Evolutionary conservation across 1,140 invertebrate genomes (phyloP).

Genomic region (Bursaphelenchus mucronatus): DNA sequence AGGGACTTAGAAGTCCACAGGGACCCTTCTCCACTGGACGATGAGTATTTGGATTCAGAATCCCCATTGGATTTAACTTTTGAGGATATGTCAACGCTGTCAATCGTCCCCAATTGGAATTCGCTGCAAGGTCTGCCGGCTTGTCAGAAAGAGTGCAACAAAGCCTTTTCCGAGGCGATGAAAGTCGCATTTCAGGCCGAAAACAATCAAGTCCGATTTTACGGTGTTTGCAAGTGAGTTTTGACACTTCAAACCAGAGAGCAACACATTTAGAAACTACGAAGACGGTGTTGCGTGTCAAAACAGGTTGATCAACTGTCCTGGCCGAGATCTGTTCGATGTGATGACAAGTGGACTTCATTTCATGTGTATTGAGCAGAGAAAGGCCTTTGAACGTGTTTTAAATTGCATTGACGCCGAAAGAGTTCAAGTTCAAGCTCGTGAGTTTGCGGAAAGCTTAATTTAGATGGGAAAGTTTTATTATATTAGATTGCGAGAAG

Average conservation of each 20-base stretch:
- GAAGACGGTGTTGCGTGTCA: constrained; percentile 4
- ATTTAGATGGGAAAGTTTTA: not conserved
- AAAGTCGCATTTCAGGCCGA: constrained; percentile 2
- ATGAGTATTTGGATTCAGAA: no score
- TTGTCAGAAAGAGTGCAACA: constrained; percentile 15
- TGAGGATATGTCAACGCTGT: no score
- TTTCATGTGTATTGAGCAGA: constrained; percentile 14
- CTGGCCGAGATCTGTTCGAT: constrained; percentile 11
- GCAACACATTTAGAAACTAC: no score
- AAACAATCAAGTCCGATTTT: constrained; percentile 8
- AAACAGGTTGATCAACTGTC: constrained; percentile 6
- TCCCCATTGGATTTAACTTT: no score
- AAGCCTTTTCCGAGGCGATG: constrained; percentile 6
- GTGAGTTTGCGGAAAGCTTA: not conserved
- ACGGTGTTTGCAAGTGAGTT: not conserved
- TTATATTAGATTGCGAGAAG: constrained; percentile 13
- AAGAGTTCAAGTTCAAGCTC: constrained; percentile 4
- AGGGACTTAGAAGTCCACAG: no score
- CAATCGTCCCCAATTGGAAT: no score
- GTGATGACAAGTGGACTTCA: constrained; percentile 11
- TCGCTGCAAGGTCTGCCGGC: not conserved
- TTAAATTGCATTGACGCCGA: constrained; percentile 11
- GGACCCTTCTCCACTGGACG: no score
- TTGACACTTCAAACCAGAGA: no score
- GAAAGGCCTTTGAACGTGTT: constrained; percentile 8